Conservation (phyloP, 1,140 invertebrate genomes). For the Bombus ignitus region DNA sequence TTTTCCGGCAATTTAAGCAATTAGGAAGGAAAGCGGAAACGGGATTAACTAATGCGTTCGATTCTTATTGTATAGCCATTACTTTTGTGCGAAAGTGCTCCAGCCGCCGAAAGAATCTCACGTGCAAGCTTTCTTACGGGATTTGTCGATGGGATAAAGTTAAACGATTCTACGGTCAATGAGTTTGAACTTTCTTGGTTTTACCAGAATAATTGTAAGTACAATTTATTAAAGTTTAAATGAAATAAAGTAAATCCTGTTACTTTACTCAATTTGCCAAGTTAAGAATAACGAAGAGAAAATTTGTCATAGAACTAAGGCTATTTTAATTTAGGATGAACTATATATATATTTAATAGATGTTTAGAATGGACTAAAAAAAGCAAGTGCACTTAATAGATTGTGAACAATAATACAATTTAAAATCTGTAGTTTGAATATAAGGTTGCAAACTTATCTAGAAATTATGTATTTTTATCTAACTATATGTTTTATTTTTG, state of each 20-base stretch:
- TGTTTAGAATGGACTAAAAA: no score
- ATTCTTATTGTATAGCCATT: conserved; percentile 35
- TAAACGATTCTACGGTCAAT: neutral
- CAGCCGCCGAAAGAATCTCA: neutral
- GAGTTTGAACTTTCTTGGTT: neutral
- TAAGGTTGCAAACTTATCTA: no score
- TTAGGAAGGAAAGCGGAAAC: conserved; percentile 39
- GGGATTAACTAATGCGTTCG: conserved; percentile 34
- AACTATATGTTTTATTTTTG: no score
- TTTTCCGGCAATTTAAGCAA: conserved; percentile 44
- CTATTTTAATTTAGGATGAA: neutral
- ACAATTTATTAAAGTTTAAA: neutral
- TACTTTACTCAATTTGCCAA: neutral
- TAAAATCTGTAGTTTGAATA: no score
- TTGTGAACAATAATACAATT: no score
- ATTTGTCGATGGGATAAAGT: neutral
- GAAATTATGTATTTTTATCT: no score
- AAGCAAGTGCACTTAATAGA: no score
- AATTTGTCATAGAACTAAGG: neutral
- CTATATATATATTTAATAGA: no score
- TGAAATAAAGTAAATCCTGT: no score
- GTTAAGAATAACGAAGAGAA: neutral
- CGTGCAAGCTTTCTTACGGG: neutral
- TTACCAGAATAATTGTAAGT: neutral
- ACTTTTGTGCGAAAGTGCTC: neutral